Base-by-base conservation (phyloP, 2,113 vertebrate genomes). In the Calonectris borealis region DNA sequence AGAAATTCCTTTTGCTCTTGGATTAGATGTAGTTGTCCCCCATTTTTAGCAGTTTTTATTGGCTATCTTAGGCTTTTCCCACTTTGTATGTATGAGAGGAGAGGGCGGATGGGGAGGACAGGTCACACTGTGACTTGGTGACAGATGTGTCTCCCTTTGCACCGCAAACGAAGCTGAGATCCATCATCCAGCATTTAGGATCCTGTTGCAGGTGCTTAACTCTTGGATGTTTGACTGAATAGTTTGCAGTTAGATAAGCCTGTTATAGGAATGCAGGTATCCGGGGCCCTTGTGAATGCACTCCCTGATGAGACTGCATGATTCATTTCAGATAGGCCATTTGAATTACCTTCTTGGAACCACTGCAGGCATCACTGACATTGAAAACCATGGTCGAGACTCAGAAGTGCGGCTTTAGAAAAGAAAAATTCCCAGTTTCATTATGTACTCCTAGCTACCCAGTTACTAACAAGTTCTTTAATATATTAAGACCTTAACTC, bases 251-350 rank as follows among this genome's bases (percentile, higher is more conserved):
- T 21, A 40, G 48, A 64, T 54, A 76, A 84, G 3, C 8, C 32
- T 57, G 20, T 32, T 38, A 15, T 2, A 73, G 8, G 12, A 82
- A 70, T 2, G 3, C 5, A 31, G 19, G 24, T 49, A 21, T 31
- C 25, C 2, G 7, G n/a, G 8, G 6, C 21, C 8, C 18, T 31
- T 66, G 6, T 51, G 65, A 82, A 88, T 57, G 68, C 18, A 36
- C 3, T 62, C 48, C 5, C 21, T 1, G 2, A 19, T 34, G 16
- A 66, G 19, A 73, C 5, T 1, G 1, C n/a, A 27, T 0, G 1
- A 40, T 55, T 68, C 2, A 42, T 48, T 75, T 84, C 68, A 80
- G 42, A 54, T 10, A 54, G 40, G 18, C 4, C n/a, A 55, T 12
- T 7, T 51, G 31, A 83, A 48, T 78, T 57, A 29, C 29, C 54